Conservation (phyloP, 2,113 vertebrate species). For the Heptranchias perlo region DNA sequence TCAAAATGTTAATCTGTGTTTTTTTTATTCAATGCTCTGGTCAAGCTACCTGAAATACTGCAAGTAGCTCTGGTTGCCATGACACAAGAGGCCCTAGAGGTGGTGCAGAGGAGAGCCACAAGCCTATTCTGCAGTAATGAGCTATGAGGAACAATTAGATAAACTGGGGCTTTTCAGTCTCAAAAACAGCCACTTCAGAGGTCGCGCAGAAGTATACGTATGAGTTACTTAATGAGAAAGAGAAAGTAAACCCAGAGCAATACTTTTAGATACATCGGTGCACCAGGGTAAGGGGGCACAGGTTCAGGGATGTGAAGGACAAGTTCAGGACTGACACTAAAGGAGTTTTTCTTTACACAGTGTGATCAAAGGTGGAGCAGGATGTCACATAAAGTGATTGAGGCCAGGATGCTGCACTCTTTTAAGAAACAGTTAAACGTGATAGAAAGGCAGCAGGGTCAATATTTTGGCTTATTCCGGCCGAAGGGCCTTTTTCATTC, state of each 20-base stretch:
- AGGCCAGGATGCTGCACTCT: not conserved
- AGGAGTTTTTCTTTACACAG: not conserved
- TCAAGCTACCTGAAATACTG: not conserved
- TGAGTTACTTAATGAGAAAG: not conserved
- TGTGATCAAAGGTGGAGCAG: not conserved
- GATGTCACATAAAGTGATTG: not conserved
- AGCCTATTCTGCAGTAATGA: not conserved
- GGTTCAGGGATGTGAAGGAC: not conserved
- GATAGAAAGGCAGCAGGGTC: not conserved
- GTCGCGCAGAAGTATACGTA: not conserved
- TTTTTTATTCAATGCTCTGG: not conserved
- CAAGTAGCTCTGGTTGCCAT: not conserved
- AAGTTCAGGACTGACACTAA: not conserved
- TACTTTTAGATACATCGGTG: not conserved
- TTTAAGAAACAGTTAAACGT: not conserved
- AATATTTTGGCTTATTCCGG: not conserved
- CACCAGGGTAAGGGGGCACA: not conserved
- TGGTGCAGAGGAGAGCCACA: not conserved
- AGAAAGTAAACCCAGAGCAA: not conserved
- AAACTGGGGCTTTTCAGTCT: not conserved
- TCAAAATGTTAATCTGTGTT: not conserved
- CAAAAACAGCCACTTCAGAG: not conserved
- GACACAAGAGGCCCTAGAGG: not conserved
- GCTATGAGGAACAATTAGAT: not conserved
- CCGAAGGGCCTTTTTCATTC: not conserved